A percentile compares a stretch with the other conserved stretches of the same genome.
Evolutionary conservation across 2,113 vertebrate genomes (phyloP).

Genomic region (Psittacula cyanocephala): DNA sequence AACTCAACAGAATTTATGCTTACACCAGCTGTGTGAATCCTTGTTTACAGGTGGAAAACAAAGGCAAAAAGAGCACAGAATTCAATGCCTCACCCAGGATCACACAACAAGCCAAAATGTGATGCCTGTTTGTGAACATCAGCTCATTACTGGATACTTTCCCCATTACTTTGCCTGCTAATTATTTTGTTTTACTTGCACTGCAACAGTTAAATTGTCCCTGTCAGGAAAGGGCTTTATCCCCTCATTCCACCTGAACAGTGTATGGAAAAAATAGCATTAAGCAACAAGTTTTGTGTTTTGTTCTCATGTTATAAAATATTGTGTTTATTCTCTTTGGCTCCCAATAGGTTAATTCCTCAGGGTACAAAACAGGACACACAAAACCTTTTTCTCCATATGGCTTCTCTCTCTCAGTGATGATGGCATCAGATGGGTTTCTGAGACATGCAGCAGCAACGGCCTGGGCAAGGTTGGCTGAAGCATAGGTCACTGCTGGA

Average conservation of each 20-base stretch:
- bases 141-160: background rate
- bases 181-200: accelerated
- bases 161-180: background rate
- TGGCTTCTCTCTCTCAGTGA: background rate
- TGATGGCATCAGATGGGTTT: background rate
- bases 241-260: background rate
- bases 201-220: background rate
- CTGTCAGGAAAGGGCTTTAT: background rate
- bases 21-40: accelerated
- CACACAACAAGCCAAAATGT: background rate
- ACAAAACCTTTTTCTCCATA: background rate
- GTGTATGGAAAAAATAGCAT: background rate
- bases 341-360: background rate
- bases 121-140: background rate
- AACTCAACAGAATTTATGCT: background rate
- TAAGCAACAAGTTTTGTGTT: background rate
- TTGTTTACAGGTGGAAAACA: background rate
- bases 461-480: background rate
- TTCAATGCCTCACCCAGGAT: background rate
- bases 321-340: background rate
- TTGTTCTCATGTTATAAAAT: background rate
- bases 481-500: background rate
- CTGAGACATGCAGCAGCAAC: background rate
- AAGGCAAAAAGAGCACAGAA: background rate
- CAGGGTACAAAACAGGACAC: background rate